Percentiles rank a stretch among this genome's conserved stretches.
Conservation (phyloP, 2,888 invertebrate genomes). For the Thymelicus sylvestris region DNA sequence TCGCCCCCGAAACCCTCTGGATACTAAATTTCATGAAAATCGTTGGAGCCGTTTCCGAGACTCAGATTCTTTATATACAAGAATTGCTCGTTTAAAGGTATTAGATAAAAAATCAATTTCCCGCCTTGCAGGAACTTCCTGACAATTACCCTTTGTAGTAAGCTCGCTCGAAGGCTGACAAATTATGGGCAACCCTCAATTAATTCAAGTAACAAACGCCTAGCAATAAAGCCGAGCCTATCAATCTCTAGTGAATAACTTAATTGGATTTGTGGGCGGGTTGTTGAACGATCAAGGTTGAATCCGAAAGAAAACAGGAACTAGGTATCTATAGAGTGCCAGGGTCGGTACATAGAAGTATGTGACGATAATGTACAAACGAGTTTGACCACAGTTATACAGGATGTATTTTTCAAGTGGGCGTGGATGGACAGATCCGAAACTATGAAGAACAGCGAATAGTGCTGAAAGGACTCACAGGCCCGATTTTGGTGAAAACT, state of each 20-base stretch:
- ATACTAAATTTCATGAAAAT: no score
- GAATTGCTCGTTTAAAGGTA: no score
- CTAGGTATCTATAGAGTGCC: background rate
- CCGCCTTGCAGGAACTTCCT: background rate
- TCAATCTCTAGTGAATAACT: slow-evolving; percentile 68
- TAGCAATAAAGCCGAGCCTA: slow-evolving; percentile 60
- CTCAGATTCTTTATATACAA: no score
- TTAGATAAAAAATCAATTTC: background rate
- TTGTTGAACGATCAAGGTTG: slow-evolving; percentile 52
- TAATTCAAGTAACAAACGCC: slow-evolving; percentile 66
- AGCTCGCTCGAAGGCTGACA: slow-evolving; percentile 16
- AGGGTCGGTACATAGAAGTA: background rate
- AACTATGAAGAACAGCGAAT: no score
- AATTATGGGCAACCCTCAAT: slow-evolving; percentile 37
- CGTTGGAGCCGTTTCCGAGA: no score
- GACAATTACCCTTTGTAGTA: background rate
- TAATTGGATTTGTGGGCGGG: slow-evolving; percentile 65
- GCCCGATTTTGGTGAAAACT: no score
- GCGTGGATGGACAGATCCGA: no score
- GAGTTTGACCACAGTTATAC: no score
- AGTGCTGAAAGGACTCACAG: no score
- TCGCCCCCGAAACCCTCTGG: no score
- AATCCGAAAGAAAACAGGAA: slow-evolving; percentile 34
- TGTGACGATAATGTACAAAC: no score
- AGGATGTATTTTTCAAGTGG: no score